These are phyloP conservation scores for Anniella stebbinsi DNA, from an alignment of 2,797 vertebrate species.

Conservation along the genomic window DNA sequence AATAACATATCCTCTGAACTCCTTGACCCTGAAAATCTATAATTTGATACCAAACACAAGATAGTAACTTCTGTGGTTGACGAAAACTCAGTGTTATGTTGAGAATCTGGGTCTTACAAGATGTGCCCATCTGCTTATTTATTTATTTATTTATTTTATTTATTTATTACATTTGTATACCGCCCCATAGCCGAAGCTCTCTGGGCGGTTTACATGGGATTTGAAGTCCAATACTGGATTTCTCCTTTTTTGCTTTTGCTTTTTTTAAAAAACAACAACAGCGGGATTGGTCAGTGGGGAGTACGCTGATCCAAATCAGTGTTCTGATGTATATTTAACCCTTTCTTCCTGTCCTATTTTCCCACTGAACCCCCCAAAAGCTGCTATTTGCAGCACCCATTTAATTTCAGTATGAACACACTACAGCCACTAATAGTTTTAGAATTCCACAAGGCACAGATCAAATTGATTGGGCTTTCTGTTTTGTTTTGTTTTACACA, in stretches of 20 bases:
- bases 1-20: no score
- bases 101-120: neutral
- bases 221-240: neutral
- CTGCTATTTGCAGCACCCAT: neutral
- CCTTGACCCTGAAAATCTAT: no score
- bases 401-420: neutral
- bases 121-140: neutral
- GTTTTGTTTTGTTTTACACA: slow-evolving; percentile 47
- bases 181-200: no score
- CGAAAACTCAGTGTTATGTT: no score
- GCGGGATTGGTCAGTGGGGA: no score
- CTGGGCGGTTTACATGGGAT: no score
- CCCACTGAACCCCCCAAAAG: neutral
- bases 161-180: no score
- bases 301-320: neutral
- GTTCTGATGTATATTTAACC: neutral
- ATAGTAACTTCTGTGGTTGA: no score
- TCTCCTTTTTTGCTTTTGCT: neutral
- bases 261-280: neutral
- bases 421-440: neutral
- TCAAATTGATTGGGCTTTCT: neutral
- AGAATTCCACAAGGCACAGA: neutral
- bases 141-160: no score
- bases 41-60: no score
- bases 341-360: neutral